phyloP scores from a whole-genome alignment of 2,113 vertebrate genomes.

The Rhinolophus sinicus region DNA sequence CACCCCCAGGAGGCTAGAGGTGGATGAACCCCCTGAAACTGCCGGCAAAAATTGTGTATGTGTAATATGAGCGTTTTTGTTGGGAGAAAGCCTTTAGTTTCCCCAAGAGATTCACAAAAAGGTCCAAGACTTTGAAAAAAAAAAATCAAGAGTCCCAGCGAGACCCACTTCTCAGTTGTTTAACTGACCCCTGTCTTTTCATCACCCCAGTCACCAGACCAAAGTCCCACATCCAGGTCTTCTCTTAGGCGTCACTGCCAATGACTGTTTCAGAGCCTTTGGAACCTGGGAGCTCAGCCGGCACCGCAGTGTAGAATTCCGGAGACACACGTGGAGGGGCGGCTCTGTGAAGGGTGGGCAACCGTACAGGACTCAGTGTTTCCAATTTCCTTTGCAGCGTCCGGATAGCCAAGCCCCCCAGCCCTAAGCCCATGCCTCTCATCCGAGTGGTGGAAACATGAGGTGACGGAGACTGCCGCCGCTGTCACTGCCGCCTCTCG shows the following conservation, averaged over 20 bases:
- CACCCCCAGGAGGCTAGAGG: not conserved
- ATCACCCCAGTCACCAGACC: not conserved
- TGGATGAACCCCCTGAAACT: not conserved
- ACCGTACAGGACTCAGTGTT: not conserved
- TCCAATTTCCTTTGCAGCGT: constrained; percentile 81
- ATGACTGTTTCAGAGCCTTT: not conserved
- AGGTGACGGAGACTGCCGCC: not conserved
- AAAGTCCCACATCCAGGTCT: not conserved
- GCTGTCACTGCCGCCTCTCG: not conserved
- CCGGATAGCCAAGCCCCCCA: constrained; percentile 85
- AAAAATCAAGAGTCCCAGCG: not conserved
- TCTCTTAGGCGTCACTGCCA: not conserved
- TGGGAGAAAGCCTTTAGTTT: not conserved
- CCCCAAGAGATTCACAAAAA: not conserved
- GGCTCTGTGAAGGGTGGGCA: not conserved
- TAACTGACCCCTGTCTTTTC: not conserved
- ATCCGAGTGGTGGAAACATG: constrained; percentile 95
- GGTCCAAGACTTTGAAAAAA: not conserved
- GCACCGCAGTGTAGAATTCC: not conserved
- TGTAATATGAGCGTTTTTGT: not conserved
- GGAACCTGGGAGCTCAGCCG: not conserved
- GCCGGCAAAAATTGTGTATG: not conserved
- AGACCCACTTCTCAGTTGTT: not conserved
- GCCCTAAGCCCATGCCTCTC: constrained; percentile 91
- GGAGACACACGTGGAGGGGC: rapidly evolving